Conservation (phyloP, 2,888 invertebrate species). For the Morpho helenor region DNA sequence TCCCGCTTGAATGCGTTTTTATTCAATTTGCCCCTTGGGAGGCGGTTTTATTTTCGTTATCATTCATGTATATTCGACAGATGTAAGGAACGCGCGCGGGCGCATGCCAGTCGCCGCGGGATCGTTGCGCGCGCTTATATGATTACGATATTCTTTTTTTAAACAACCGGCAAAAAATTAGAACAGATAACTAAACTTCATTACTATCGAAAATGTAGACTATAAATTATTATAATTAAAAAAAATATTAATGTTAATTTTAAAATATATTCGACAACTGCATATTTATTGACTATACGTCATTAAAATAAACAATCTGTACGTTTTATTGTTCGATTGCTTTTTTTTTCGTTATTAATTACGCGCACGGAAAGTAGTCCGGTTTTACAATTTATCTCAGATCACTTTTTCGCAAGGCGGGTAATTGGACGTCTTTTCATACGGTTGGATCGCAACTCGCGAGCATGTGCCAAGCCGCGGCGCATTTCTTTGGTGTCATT, state of each 20-base stretch:
- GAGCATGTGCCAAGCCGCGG: constrained; percentile 64
- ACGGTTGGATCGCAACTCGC: constrained; percentile 54
- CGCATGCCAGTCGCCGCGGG: constrained; percentile 58
- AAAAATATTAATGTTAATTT: neutral
- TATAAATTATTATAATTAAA: neutral
- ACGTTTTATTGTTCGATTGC: too few relatives aligned
- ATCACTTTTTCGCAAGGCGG: constrained; percentile 15
- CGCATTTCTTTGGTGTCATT: constrained; percentile 67
- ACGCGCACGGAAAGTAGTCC: neutral
- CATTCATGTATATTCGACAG: constrained; percentile 56
- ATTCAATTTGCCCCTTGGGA: constrained; percentile 54
- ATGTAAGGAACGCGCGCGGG: constrained; percentile 51
- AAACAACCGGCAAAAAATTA: constrained; percentile 1
- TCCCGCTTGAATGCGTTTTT: constrained; percentile 30
- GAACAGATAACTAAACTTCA: neutral
- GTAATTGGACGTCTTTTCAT: constrained; percentile 42
- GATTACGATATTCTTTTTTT: constrained; percentile 29
- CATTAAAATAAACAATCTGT: neutral
- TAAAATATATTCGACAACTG: too few relatives aligned
- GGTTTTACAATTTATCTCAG: neutral
- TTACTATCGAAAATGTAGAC: neutral
- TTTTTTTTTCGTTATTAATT: too few relatives aligned
- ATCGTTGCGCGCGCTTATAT: constrained; percentile 59
- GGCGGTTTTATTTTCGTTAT: constrained; percentile 71
- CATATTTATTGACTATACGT: neutral